Evolutionary conservation across 2,797 vertebrate genomes (phyloP), one percentile per base, ranked within the genome.

Genomic region (Acanthornis magna): DNA sequence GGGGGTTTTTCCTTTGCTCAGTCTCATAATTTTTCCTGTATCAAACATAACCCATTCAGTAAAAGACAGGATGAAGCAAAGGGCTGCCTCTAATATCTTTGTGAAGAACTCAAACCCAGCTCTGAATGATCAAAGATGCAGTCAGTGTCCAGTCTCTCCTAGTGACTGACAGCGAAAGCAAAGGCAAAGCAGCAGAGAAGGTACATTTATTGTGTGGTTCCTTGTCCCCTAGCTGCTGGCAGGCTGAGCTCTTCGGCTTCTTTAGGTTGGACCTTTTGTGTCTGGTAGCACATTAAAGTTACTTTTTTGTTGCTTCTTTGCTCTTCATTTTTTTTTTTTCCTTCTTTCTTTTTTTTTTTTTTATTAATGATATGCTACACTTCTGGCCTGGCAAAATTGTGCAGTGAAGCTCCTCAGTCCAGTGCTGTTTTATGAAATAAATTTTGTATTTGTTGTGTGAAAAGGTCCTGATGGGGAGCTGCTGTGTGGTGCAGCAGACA

Each of bases 321-420:
- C 6, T 7, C 8, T 27, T 18, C n/a, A n/a, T 3, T 5, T 2
- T 10, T 11, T 30, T 38, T 38, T 38, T 38, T 38, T 38, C 11
- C 11, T 11, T 38, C 12, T 12, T 38, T 38, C 10, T 48, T 32
- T n/a, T 14, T 20, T 22, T 42, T 27, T 57, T 23, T 22, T 26
- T 8, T 22, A 42, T 23, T 5, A 7, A 21, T 51, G 26, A 2
- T 2, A 9, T 9, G 5, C 5, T 30, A 5, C 16, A 2, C 22
- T 79, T 60, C 9, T 45, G 42, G 6, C 34, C 8, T 50, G 42
- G 22, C n/a, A 16, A 38, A n/a, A n/a, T 30, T 20, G 30, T 5
- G 2, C 48, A 50, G 53, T 9, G 2, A 22, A 77, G 13, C 30
- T 66, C 26, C 54, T n/a, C n/a, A 18, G 47, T 22, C 12, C 5